phyloP scores from a whole-genome alignment of 2,113 vertebrate species.

The Scortum barcoo region DNA sequence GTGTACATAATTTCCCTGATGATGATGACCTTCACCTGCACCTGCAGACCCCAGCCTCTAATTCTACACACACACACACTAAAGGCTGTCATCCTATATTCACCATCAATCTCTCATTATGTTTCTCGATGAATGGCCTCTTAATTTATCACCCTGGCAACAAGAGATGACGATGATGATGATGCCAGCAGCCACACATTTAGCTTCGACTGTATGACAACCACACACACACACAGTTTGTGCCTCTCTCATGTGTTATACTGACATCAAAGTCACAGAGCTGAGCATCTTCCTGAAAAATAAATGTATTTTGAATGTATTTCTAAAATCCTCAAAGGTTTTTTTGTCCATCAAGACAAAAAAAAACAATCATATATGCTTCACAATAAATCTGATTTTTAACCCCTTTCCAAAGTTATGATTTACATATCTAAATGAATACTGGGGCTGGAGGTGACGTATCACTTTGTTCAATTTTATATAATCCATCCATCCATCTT shows the following conservation, averaged over 20 bases:
- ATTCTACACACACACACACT: neutral
- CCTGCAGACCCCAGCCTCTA: constrained; percentile 18
- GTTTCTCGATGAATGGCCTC: neutral
- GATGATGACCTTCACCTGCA: constrained; percentile 41
- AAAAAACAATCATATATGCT: no score
- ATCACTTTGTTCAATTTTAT: no score
- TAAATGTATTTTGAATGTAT: neutral
- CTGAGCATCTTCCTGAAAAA: constrained; percentile 3
- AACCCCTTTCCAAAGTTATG: no score
- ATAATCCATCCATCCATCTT: no score
- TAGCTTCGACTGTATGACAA: no score
- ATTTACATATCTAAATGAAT: no score
- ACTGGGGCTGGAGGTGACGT: no score
- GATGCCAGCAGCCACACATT: neutral
- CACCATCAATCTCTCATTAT: constrained; percentile 16
- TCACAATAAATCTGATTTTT: no score
- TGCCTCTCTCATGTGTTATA: neutral
- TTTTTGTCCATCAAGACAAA: no score
- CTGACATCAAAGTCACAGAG: neutral
- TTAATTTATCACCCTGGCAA: constrained; percentile 59
- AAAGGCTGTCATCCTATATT: neutral
- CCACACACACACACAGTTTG: neutral
- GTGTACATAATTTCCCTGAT: constrained; percentile 32
- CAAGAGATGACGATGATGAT: no score
- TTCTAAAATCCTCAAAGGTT: no score